Percentiles rank a stretch among this genome's conserved stretches.
Conservation (phyloP, 1,140 invertebrate genomes). For the Amyelois transitella region DNA sequence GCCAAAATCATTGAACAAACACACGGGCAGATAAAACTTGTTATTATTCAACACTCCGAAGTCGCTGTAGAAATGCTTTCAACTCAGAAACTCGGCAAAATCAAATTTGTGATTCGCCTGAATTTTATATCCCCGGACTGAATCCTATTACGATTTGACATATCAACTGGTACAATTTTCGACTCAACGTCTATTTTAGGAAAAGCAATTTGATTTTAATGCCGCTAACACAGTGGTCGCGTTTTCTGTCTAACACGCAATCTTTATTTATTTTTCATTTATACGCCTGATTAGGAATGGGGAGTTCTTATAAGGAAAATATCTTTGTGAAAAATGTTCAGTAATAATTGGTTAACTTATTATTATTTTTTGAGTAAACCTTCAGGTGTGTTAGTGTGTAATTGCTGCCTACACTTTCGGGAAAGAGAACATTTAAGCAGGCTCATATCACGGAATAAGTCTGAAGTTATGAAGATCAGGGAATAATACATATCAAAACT, state of each 20-base stretch:
- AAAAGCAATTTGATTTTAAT: neutral
- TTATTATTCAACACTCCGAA: neutral
- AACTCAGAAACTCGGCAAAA: neutral
- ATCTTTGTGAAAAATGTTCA: too few species aligned
- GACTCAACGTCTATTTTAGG: neutral
- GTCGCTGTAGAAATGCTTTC: neutral
- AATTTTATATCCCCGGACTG: neutral
- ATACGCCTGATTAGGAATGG: neutral
- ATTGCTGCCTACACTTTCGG: too few species aligned
- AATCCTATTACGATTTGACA: neutral
- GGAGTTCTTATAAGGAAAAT: too few species aligned
- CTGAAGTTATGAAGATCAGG: too few species aligned
- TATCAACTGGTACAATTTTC: neutral
- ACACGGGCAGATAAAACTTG: neutral
- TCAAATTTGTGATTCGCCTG: neutral
- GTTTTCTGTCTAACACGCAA: neutral
- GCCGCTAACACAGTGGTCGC: too few species aligned
- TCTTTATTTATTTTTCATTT: neutral
- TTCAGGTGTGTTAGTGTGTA: too few species aligned
- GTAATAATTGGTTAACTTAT: too few species aligned
- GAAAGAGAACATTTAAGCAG: too few species aligned
- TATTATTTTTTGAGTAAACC: too few species aligned
- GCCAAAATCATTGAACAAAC: neutral
- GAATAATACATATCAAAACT: too few species aligned
- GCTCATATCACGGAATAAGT: too few species aligned